Base-by-base conservation (phyloP, 2,888 invertebrate genomes). In the Pharmacophagus antenor region DNA sequence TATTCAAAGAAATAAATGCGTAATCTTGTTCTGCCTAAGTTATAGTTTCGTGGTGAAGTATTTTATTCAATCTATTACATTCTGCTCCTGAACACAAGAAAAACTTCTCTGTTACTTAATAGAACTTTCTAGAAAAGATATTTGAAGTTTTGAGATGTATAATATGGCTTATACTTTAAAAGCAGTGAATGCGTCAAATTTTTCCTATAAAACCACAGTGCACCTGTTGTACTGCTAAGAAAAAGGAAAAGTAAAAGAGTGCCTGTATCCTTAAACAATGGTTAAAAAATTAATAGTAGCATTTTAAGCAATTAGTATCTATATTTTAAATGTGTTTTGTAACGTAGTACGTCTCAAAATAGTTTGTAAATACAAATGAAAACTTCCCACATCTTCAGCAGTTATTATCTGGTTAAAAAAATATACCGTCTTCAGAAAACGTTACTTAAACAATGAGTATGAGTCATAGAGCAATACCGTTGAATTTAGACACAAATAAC, bases 341-440 rank as follows among this genome's bases (percentile, higher is more conserved):
- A 31, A 31, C 7, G 12, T 37, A 37, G 37, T 37, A n/a, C 6
- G n/a, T 15, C 37, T n/a, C 37, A 37, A 15, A 37, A n/a, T 37
- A n/a, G n/a, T n/a, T n/a, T 37, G 15, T n/a, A 15, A 37, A n/a
- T 37, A n/a, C 37, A 37, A 2, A 15, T 41, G 27, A 61, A 56
- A 55, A 61, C 23, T 1, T 22, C 51, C 49, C 41, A 50, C 56
- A 48, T 61, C 46, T 51, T 48, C 51, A 22, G 20, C 41, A 25
- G 48, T 61, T 31, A 54, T 50, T 55, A 58, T 55, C 60, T 58
- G 51, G 41, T 61, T 55, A 52, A 58, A 60, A 51, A 63, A 63
- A 63, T 63, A 63, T 57, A 63, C 60, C 54, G 42, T 21, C 59
- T 22, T 55, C 53, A 17, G 23, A 50, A 60, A 50, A 47, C 25